Evolutionary conservation across 2,888 invertebrate species (phyloP), one percentile per base, ranked within the genome.

Genomic region (Erebia ligea): DNA sequence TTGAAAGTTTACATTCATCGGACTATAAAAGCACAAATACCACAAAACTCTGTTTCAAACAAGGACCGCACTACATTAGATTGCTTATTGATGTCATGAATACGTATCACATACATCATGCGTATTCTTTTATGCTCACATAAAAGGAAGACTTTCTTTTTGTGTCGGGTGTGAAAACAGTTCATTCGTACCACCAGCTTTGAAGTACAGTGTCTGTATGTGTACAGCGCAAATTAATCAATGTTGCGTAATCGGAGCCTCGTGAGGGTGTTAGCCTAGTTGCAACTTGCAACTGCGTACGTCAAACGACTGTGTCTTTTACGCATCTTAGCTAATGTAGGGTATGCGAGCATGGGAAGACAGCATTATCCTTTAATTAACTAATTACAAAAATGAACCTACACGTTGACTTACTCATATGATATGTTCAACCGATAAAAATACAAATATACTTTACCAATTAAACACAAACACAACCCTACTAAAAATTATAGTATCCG

Each of bases 81-180:
- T 48, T 45, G 57, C 67, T 45, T 58, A 67, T 67, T 66, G 56
- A 56, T 54, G 52, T n/a, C 17, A 17, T 17, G 54, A 56, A 48
- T 48, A 58, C 48, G 5, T 25, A 48, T 17, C 25, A 17, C 17
- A 9, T 19, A 58, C 48, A 48, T 45, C 19, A 48, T 19, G 62
- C 62, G 62, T 62, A 25, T 62, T 62, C 62, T 62, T 62, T 62
- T 62, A 62, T 62, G 58, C n/a, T 11, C 17, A 48, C 58, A 58
- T 58, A 48, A 67, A 67, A 45, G 66, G 19, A 11, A 64, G 50
- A 34, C 15, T 63, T 57, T 6, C 48, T 67, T 61, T 67, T 67
- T 67, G 67, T 67, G 67, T 40, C 59, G 48, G 40, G 67, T 67
- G 67, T 67, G 67, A 67, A 59, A 67, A 67, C 67, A 59, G 67